These are phyloP conservation scores for Choloepus hoffmanni DNA, from an alignment of 2,113 vertebrate genomes.

Conservation along the genomic window DNA sequence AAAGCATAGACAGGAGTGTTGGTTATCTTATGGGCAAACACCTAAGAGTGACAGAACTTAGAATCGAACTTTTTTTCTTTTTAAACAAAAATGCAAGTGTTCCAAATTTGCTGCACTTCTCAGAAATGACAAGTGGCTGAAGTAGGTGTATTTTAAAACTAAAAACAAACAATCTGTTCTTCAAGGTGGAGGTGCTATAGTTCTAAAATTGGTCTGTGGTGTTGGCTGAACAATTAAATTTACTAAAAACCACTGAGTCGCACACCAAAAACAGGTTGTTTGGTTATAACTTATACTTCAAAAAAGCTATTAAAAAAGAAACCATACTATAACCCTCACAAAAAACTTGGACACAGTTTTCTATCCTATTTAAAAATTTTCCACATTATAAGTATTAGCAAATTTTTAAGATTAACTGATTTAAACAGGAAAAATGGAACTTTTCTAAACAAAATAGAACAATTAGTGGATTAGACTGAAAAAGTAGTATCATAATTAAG, in stretches of 20 bases:
- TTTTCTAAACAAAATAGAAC: not conserved
- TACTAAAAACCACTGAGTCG: not conserved
- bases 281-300: not conserved
- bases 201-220: slow-evolving; percentile 31
- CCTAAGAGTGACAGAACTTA: slow-evolving; percentile 19
- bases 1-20: not conserved
- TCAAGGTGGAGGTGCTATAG: not conserved
- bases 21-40: not conserved
- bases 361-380: not conserved
- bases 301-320: slow-evolving; percentile 7
- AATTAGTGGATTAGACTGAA: not conserved
- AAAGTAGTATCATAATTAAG: slow-evolving; percentile 23
- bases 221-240: not conserved
- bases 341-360: not conserved
- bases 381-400: not conserved
- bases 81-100: slow-evolving; percentile 33
- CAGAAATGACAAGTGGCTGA: not conserved
- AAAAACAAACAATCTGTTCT: not conserved
- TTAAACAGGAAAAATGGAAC: not conserved
- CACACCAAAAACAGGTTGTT: not conserved
- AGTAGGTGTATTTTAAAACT: slow-evolving; percentile 5
- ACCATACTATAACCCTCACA: not conserved
- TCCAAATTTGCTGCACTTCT: slow-evolving; percentile 24
- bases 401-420: slow-evolving; percentile 23
- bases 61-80: not conserved